Evolutionary conservation across 92 coral and sea anemone genomes (phyloP).

Genomic region (Umimayanthus kanabou): DNA sequence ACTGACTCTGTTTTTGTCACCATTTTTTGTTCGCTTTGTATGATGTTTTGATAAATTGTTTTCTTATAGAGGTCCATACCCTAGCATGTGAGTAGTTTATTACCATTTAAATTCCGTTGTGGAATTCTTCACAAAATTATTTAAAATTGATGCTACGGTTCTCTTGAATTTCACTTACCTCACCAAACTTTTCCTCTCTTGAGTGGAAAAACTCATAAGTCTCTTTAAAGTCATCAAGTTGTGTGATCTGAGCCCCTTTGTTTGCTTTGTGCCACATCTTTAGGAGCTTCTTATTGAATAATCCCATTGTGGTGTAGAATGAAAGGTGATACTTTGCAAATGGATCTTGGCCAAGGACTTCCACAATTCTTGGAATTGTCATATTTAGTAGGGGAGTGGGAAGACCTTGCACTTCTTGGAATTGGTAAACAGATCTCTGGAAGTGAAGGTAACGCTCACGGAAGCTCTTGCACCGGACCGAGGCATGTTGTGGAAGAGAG

Average conservation of each 20-base stretch:
- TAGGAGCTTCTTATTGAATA: background rate
- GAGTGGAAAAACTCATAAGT: background rate
- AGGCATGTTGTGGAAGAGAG: background rate
- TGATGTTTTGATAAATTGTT: too few relatives aligned
- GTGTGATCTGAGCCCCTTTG: background rate
- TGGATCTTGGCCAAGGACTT: background rate
- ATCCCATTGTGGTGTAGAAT: background rate
- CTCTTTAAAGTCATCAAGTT: background rate
- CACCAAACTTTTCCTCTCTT: background rate
- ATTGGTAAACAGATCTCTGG: background rate
- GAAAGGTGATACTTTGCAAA: background rate
- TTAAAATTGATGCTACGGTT: background rate
- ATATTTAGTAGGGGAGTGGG: background rate
- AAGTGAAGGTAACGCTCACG: background rate
- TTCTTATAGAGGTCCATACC: too few relatives aligned
- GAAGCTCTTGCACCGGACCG: background rate
- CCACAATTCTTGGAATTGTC: background rate
- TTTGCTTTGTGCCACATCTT: background rate
- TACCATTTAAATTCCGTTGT: too few relatives aligned
- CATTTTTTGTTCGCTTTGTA: too few relatives aligned
- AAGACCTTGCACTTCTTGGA: background rate
- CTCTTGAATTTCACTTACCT: background rate
- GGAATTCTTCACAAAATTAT: too few relatives aligned
- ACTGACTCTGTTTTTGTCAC: too few relatives aligned
- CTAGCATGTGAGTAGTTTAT: background rate